These are phyloP conservation scores for Drosophila percnosoma DNA, from an alignment of 2,888 invertebrate genomes.

Conservation along the genomic window DNA sequence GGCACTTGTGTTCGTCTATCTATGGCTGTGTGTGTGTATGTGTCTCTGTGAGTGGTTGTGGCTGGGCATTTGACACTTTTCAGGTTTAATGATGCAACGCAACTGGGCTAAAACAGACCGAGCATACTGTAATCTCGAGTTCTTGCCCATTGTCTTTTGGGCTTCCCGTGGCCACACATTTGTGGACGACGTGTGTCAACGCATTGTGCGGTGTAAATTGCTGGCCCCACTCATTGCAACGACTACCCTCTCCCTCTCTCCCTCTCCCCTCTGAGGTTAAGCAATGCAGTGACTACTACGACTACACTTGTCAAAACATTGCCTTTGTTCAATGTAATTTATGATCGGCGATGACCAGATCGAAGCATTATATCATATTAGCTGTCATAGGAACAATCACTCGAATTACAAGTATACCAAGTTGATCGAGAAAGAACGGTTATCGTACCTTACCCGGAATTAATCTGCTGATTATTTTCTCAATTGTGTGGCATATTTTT, in stretches of 20 bases:
- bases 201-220: constrained; percentile 77
- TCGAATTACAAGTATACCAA: neutral
- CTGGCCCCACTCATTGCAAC: constrained; percentile 54
- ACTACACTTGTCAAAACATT: constrained; percentile 10
- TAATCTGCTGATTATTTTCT: neutral
- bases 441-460: neutral
- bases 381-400: neutral
- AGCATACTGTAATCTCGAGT: constrained; percentile 39
- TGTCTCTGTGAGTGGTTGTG: constrained; percentile 19
- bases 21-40: constrained; percentile 11
- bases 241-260: neutral
- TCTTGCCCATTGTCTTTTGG: constrained; percentile 64
- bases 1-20: constrained; percentile 17
- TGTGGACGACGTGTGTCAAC: constrained; percentile 78
- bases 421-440: neutral
- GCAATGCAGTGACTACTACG: constrained; percentile 55
- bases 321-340: too few species aligned
- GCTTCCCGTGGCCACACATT: constrained; percentile 68
- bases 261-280: constrained; percentile 35
- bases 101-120: constrained; percentile 28
- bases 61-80: constrained; percentile 75
- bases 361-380: neutral
- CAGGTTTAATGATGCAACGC: constrained; percentile 76
- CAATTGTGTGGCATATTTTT: neutral
- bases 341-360: neutral